Percentiles rank a stretch among this genome's conserved stretches.
Conservation (phyloP, 1,140 invertebrate genomes). For the Meteorus sp. region DNA sequence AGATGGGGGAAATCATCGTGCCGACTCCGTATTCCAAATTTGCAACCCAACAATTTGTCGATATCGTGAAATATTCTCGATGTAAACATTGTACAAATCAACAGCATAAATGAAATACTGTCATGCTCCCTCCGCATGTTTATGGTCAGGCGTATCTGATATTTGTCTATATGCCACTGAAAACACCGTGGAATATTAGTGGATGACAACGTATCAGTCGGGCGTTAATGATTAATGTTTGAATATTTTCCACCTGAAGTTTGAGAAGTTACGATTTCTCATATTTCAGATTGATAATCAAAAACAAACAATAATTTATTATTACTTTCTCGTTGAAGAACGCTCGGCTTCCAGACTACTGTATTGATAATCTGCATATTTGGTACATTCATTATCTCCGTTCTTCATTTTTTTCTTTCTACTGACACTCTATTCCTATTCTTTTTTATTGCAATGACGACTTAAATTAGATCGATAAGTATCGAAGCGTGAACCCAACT, state of each 20-base stretch:
- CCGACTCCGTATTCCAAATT: no score
- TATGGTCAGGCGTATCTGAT: background rate
- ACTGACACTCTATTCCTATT: conserved; percentile 31
- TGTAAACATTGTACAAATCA: background rate
- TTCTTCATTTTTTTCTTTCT: conserved; percentile 5
- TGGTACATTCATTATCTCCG: conserved; percentile 27
- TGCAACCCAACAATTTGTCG: background rate
- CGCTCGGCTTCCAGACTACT: conserved; percentile 36
- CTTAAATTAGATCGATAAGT: conserved; percentile 34
- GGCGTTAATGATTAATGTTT: no score
- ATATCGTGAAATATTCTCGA: background rate
- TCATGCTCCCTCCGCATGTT: background rate
- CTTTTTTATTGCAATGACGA: conserved; percentile 38
- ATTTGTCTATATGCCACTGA: background rate
- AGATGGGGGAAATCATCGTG: no score
- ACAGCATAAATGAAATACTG: background rate
- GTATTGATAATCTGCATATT: conserved; percentile 39
- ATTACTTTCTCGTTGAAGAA: conserved; percentile 38
- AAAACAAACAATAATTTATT: conserved; percentile 23
- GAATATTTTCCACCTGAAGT: no score
- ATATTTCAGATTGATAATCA: no score
- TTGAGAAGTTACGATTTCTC: no score
- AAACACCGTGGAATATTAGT: background rate
- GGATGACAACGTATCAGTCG: no score
- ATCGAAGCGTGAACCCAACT: no score